A percentile compares a stretch with the other conserved stretches of the same genome.
Evolutionary conservation across 2,797 vertebrate species (phyloP).

Genomic region (Alfaro cultratus): DNA sequence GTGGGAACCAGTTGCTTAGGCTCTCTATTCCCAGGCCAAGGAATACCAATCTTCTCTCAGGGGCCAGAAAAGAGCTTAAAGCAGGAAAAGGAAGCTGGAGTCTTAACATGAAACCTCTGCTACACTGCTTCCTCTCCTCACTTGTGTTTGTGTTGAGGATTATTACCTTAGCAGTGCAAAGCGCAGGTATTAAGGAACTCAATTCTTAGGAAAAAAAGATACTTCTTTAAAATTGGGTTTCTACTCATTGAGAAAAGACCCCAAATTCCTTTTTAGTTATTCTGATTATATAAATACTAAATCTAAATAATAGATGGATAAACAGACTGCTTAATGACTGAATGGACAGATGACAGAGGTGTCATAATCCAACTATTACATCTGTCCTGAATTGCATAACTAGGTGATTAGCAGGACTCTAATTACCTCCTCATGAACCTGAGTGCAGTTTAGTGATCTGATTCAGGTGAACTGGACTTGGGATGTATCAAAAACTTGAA

Average conservation of each 20-base stretch:
- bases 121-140: conserved; percentile 58
- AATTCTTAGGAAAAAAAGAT: conserved; percentile 49
- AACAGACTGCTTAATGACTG: background rate
- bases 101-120: conserved; percentile 64
- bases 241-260: background rate
- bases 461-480: background rate
- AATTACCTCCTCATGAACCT: too few species aligned
- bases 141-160: conserved; percentile 67
- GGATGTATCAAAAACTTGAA: background rate
- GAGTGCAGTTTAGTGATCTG: background rate
- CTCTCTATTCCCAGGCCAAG: conserved; percentile 57
- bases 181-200: conserved; percentile 55
- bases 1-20: conserved; percentile 68
- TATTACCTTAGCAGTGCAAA: conserved; percentile 58
- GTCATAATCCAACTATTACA: background rate
- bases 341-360: background rate
- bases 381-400: background rate
- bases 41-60: conserved; percentile 70
- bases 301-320: background rate
- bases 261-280: too few species aligned
- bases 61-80: conserved; percentile 72
- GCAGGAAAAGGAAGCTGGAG: conserved; percentile 70
- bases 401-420: background rate
- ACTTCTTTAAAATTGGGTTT: background rate
- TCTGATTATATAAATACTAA: background rate